These are phyloP conservation scores for Patella ulyssiponensis DNA, from an alignment of 2,888 invertebrate species.

Conservation along the genomic window DNA sequence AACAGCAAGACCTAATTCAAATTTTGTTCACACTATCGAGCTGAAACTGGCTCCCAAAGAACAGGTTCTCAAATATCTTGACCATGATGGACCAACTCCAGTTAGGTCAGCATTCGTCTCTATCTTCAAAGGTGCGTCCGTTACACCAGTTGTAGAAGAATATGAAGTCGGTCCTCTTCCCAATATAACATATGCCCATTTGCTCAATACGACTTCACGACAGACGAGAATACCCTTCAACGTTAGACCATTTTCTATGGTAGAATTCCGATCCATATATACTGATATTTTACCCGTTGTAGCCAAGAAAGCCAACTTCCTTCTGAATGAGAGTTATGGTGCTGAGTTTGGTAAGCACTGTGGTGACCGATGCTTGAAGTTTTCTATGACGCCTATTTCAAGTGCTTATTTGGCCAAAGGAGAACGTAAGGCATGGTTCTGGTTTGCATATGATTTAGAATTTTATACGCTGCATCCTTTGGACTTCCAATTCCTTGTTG, in stretches of 20 bases:
- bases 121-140: constrained; percentile 54
- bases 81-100: constrained; percentile 46
- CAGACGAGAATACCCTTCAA: constrained; percentile 56
- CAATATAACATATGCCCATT: constrained; percentile 41
- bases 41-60: constrained; percentile 52
- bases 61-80: constrained; percentile 48
- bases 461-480: constrained; percentile 61
- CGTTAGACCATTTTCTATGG: constrained; percentile 57
- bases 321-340: constrained; percentile 59
- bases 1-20: constrained; percentile 46
- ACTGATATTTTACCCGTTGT: constrained; percentile 46
- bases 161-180: constrained; percentile 59
- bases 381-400: constrained; percentile 59
- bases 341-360: constrained; percentile 49
- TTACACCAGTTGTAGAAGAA: constrained; percentile 58
- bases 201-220: constrained; percentile 43
- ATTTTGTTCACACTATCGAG: constrained; percentile 61
- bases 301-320: constrained; percentile 41
- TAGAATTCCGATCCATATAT: constrained; percentile 56
- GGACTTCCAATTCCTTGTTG: constrained; percentile 64
- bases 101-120: constrained; percentile 52
- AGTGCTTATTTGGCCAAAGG: constrained; percentile 54
- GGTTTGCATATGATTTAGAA: constrained; percentile 59
- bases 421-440: constrained; percentile 62
- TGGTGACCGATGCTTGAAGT: constrained; percentile 52